Conservation (phyloP, 2,113 vertebrate genomes). For the Syngnathus floridae region DNA sequence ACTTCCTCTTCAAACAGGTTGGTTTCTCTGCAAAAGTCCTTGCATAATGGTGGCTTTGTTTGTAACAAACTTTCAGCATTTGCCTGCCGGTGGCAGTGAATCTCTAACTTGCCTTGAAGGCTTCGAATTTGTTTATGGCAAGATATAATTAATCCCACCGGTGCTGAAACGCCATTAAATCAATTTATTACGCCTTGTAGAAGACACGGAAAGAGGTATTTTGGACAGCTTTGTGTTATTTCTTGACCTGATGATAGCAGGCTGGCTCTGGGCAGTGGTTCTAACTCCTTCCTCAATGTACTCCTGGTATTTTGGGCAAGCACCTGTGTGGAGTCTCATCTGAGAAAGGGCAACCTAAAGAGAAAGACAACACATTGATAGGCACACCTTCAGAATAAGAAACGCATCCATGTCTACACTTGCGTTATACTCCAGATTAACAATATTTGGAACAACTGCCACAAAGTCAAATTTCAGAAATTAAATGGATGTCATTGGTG, state of each 20-base stretch:
- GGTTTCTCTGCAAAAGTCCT: neutral
- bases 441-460: neutral
- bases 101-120: neutral
- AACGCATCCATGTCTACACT: too few relatives aligned
- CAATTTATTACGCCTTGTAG: neutral
- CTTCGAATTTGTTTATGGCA: neutral
- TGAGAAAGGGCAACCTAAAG: slow-evolving; percentile 82
- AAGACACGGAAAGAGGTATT: neutral
- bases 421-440: neutral
- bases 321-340: slow-evolving; percentile 83
- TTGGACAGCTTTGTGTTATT: neutral
- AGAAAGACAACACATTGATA: neutral
- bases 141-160: neutral
- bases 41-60: neutral
- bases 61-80: neutral
- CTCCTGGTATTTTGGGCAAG: slow-evolving; percentile 89
- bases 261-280: slow-evolving; percentile 81
- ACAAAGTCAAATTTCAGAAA: too few relatives aligned
- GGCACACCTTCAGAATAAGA: too few relatives aligned
- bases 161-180: neutral
- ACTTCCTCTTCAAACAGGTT: neutral
- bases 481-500: too few relatives aligned
- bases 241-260: slow-evolving; percentile 76
- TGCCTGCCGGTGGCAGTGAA: neutral
- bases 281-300: slow-evolving; percentile 92